Evolutionary conservation across 2,888 invertebrate genomes (phyloP).

Genomic region (Temnothorax unifasciatus): DNA sequence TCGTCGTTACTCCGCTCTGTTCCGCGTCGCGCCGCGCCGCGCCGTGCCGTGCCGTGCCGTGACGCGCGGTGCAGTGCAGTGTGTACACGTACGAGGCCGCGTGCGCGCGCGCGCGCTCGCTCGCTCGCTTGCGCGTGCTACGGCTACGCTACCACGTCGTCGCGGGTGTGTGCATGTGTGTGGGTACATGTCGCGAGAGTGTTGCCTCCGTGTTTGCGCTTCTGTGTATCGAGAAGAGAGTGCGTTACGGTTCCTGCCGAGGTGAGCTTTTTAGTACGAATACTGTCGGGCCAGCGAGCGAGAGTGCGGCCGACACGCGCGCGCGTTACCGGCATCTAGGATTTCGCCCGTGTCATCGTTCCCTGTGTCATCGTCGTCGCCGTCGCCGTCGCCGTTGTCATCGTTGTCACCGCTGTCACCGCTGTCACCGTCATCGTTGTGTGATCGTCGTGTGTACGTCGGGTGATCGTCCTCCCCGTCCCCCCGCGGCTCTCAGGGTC

Average conservation of each 20-base stretch:
- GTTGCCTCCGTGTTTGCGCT: slow-evolving; percentile 18
- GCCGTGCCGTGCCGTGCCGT: background rate
- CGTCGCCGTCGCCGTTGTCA: slow-evolving; percentile 4
- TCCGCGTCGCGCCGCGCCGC: background rate
- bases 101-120: slow-evolving; percentile 21
- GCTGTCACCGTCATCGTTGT: slow-evolving; percentile 10
- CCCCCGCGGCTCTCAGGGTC: slow-evolving; percentile 30
- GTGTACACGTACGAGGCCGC: slow-evolving; percentile 48
- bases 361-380: slow-evolving; percentile 8
- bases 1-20: background rate
- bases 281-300: slow-evolving; percentile 46
- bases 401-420: slow-evolving; percentile 18
- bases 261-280: slow-evolving; percentile 54
- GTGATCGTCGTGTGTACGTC: slow-evolving; percentile 8
- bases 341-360: slow-evolving; percentile 49
- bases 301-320: slow-evolving; percentile 54
- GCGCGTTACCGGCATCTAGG: slow-evolving; percentile 65
- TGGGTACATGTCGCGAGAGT: slow-evolving; percentile 19
- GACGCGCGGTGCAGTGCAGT: slow-evolving; percentile 31
- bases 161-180: background rate
- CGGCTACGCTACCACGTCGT: background rate
- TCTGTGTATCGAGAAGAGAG: slow-evolving; percentile 47
- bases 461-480: background rate
- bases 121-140: background rate
- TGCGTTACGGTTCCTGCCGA: slow-evolving; percentile 51